These are phyloP conservation scores for Melanotaenia nigrans DNA, from an alignment of 2,797 vertebrate species.

Conservation along the genomic window DNA sequence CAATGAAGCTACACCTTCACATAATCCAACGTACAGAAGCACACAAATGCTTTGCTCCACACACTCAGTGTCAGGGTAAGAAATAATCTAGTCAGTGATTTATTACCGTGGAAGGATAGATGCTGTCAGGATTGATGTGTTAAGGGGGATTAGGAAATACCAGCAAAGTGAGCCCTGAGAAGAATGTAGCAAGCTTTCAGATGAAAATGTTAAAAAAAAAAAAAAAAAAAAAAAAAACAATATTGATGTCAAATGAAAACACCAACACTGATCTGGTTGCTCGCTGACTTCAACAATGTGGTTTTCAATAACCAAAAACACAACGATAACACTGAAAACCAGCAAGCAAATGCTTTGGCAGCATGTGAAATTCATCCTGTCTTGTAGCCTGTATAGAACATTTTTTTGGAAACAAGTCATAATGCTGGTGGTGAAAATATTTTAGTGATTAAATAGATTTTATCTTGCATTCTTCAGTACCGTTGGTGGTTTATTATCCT, in stretches of 20 bases:
- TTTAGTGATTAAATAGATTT: too few species aligned
- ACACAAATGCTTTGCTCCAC: slow-evolving; percentile 45
- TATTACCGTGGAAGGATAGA: slow-evolving; percentile 51
- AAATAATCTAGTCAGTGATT: slow-evolving; percentile 59
- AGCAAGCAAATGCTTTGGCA: background rate
- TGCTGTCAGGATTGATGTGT: slow-evolving; percentile 48
- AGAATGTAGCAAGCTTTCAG: background rate
- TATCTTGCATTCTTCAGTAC: too few species aligned
- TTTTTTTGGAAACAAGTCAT: too few species aligned
- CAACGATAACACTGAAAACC: slow-evolving; percentile 1
- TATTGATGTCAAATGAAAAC: slow-evolving; percentile 24
- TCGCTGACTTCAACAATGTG: too few species aligned
- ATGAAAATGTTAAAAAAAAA: background rate
- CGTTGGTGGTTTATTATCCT: too few species aligned
- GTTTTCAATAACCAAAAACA: slow-evolving; percentile 20
- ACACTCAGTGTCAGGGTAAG: slow-evolving; percentile 28
- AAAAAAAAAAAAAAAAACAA: background rate
- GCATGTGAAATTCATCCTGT: too few species aligned
- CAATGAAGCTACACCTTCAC: slow-evolving; percentile 1
- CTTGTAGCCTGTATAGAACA: too few species aligned
- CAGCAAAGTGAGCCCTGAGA: slow-evolving; percentile 17
- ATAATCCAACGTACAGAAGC: slow-evolving; percentile 30
- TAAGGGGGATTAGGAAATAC: slow-evolving; percentile 42
- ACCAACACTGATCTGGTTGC: background rate
- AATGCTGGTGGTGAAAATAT: too few species aligned